Evolutionary conservation across 2,113 vertebrate species (phyloP).

Genomic region (Peromyscus polionotus): DNA sequence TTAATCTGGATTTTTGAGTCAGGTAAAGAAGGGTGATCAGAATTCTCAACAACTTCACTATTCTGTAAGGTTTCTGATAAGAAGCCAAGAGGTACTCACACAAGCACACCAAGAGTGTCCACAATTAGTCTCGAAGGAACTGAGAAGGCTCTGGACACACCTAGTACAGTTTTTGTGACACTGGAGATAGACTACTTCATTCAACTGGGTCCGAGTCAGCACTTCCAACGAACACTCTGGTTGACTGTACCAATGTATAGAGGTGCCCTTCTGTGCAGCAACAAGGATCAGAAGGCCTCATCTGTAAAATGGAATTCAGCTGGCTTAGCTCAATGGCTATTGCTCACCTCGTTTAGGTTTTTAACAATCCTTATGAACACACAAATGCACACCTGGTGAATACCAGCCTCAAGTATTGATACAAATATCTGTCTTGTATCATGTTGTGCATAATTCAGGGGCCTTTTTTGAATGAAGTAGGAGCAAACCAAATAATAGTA

Average conservation of each 20-base stretch:
- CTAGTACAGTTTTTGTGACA: not conserved
- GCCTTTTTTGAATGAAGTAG: not conserved
- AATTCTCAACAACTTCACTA: not conserved
- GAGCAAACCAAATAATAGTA: not conserved
- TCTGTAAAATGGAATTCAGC: not conserved
- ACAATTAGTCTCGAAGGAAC: not conserved
- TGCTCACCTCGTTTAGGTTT: not conserved
- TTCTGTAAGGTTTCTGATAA: not conserved
- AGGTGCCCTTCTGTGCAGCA: not conserved
- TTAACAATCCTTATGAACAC: not conserved
- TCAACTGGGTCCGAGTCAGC: not conserved
- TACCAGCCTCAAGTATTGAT: not conserved
- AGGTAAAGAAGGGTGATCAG: not conserved
- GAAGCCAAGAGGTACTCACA: not conserved
- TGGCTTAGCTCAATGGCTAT: not conserved
- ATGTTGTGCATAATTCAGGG: not conserved
- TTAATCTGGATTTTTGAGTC: not conserved
- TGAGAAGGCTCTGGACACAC: not conserved
- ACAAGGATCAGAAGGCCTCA: not conserved
- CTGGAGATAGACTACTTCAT: not conserved
- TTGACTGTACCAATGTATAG: not conserved
- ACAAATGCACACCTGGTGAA: not conserved
- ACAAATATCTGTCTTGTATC: not conserved
- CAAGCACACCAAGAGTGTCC: not conserved
- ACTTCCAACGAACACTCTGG: not conserved